phyloP scores from a whole-genome alignment of 2,797 vertebrate species.

The Scleropages formosus region DNA sequence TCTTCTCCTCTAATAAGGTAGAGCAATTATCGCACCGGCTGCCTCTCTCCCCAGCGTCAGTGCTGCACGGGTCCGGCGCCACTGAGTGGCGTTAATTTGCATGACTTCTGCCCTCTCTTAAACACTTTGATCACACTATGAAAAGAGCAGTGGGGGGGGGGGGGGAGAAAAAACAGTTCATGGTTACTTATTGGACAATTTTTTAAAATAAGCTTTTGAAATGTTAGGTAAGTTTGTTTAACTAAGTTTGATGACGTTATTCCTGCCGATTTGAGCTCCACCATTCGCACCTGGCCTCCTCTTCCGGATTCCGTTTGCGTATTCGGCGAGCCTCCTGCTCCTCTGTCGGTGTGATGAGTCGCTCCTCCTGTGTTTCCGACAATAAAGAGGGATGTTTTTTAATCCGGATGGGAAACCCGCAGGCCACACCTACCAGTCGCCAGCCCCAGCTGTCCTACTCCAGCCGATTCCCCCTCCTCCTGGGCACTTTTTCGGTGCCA shows the following conservation, averaged over 20 bases:
- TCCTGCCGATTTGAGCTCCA: not conserved
- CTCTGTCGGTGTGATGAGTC: not conserved
- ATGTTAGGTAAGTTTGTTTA: slow-evolving; percentile 18
- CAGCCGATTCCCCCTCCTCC: not conserved
- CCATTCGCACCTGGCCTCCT: too few relatives aligned
- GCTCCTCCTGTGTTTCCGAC: not conserved
- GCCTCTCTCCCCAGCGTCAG: not conserved
- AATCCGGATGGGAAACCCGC: not conserved
- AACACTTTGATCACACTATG: not conserved
- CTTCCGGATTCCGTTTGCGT: too few relatives aligned
- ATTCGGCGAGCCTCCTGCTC: not conserved
- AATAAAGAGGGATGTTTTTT: not conserved
- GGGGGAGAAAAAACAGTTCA: not conserved
- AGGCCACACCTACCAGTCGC: not conserved
- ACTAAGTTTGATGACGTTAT: not conserved
- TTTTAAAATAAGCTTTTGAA: slow-evolving; percentile 26
- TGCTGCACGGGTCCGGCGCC: not conserved
- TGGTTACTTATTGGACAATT: slow-evolving; percentile 28
- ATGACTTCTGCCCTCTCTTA: slow-evolving; percentile 29
- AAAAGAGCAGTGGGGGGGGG: not conserved
- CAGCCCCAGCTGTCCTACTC: not conserved
- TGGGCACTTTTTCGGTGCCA: not conserved
- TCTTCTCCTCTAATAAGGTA: slow-evolving; percentile 26
- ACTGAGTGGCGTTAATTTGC: slow-evolving; percentile 36
- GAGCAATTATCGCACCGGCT: slow-evolving; percentile 22